Base-by-base conservation (phyloP, 1,140 invertebrate genomes). In the Drosophila sproati region DNA sequence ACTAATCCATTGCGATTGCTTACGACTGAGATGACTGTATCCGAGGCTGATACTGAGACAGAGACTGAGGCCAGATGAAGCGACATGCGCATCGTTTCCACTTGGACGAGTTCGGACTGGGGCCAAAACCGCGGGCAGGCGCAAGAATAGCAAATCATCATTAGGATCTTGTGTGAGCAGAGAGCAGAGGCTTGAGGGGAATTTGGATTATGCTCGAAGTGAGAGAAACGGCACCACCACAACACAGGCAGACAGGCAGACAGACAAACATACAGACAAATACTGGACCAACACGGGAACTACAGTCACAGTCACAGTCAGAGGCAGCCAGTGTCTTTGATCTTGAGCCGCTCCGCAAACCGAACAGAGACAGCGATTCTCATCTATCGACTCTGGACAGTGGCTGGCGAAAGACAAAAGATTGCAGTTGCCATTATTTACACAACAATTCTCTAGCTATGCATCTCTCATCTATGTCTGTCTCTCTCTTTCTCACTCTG, bases 1-100 rank as follows among this genome's bases (percentile, higher is more conserved):
- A 89, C 86, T 89, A 89, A 88, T 88, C 80, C 80, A 70, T 72
- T 85, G 31, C 72, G 85, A 88, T 88, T 88, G 80, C 78, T 89
- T 85, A 67, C 70, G 76, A 71, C 47, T 60, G 51, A 66, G 57
- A 39, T 59, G 62, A 35, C 60, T 74, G 64, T 43, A 62, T 43
- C 51, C 50, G 45, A 71, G 29, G 31, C 43, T 31, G 71, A 50
- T 20, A 71, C 28, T 64, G 59, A 45, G n/a, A n/a, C 41, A 77
- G 54, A 45, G 55, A 78, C 28, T 64, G 61, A 48, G 20, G n/a
- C 34, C 10, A n/a, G 51, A 64, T 63, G 63, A 52, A 48, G 59
- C 60, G 56, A 62, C 56, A 29, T 59, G 59, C 51, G 56, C 73
- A 78, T 70, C 64, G 67, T 76, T 75, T 80, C 67, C 76, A 67